Percentiles rank a stretch among this genome's conserved stretches.
Conservation (phyloP, 2,113 vertebrate genomes). For the Corythoichthys intestinalis region DNA sequence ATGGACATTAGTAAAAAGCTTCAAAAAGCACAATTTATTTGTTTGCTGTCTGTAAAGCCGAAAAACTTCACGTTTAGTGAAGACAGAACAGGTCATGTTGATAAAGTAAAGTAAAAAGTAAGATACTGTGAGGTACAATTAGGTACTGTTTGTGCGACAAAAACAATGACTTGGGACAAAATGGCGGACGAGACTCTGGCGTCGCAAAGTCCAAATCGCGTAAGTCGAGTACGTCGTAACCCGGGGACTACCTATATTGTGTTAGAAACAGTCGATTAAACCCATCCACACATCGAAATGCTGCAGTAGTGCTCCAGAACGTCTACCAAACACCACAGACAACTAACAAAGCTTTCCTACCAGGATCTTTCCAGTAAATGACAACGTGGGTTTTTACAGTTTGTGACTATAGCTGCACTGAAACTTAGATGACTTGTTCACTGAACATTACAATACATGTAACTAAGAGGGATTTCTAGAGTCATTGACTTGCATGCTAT, state of each 20-base stretch:
- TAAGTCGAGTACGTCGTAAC: too few species aligned
- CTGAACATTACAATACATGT: constrained; percentile 12
- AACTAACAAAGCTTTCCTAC: constrained; percentile 40
- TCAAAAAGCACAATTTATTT: too few species aligned
- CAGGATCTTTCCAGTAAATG: constrained; percentile 34
- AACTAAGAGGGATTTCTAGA: constrained; percentile 54
- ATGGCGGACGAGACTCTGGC: too few species aligned
- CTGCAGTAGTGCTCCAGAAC: constrained; percentile 27
- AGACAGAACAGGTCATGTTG: too few species aligned
- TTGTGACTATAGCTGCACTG: constrained; percentile 44
- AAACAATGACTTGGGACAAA: too few species aligned
- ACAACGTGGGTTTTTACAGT: constrained; percentile 37
- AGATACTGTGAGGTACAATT: too few species aligned
- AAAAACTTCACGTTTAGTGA: too few species aligned
- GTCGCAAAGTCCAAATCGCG: too few species aligned
- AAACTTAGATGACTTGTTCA: constrained; percentile 34
- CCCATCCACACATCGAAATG: constrained; percentile 12
- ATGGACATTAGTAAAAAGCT: too few species aligned
- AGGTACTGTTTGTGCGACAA: too few species aligned
- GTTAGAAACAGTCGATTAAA: constrained; percentile 26
- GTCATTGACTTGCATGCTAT: constrained; percentile 67
- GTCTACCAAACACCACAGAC: constrained; percentile 29
- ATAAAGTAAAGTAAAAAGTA: too few species aligned
- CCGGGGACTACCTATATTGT: neutral
- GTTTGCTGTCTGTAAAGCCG: too few species aligned